Conservation (phyloP, 2,113 vertebrate species). For the Forbesichthys papilliferus region DNA sequence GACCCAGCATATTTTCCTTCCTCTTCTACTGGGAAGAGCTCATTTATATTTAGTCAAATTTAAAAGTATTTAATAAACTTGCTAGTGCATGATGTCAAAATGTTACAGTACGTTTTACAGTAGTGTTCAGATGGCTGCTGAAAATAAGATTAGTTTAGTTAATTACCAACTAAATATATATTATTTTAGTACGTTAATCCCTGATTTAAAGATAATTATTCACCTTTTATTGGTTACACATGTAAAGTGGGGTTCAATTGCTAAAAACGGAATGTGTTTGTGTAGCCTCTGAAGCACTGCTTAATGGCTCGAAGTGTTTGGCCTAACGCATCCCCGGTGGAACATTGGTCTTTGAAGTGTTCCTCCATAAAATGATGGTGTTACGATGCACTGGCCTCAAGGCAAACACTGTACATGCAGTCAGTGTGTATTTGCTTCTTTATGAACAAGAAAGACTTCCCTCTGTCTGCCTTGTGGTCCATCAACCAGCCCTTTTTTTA, state of each 20-base stretch:
- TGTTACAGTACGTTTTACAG: no score
- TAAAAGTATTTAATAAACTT: background rate
- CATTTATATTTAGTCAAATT: background rate
- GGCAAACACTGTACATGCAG: constrained; percentile 40
- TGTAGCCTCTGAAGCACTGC: background rate
- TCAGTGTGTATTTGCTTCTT: constrained; percentile 14
- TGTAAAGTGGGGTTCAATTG: constrained; percentile 24
- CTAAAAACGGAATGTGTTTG: constrained; percentile 43
- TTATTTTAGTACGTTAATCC: no score
- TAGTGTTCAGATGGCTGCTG: no score
- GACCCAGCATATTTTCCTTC: constrained; percentile 16
- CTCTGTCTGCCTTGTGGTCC: constrained; percentile 15
- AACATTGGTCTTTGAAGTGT: constrained; percentile 60
- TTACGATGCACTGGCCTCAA: constrained; percentile 40
- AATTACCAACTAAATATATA: no score
- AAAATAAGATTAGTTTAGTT: no score
- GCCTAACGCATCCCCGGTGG: constrained; percentile 55
- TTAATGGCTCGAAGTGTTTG: constrained; percentile 16
- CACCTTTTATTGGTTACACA: constrained; percentile 19
- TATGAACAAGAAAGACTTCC: constrained; percentile 18
- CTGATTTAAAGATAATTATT: background rate
- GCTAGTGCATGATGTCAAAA: background rate
- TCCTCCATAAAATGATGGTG: constrained; percentile 59
- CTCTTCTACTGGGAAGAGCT: background rate
- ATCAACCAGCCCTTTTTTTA: background rate